Conservation (phyloP, 2,797 vertebrate species). For the Spinus olivaceus region DNA sequence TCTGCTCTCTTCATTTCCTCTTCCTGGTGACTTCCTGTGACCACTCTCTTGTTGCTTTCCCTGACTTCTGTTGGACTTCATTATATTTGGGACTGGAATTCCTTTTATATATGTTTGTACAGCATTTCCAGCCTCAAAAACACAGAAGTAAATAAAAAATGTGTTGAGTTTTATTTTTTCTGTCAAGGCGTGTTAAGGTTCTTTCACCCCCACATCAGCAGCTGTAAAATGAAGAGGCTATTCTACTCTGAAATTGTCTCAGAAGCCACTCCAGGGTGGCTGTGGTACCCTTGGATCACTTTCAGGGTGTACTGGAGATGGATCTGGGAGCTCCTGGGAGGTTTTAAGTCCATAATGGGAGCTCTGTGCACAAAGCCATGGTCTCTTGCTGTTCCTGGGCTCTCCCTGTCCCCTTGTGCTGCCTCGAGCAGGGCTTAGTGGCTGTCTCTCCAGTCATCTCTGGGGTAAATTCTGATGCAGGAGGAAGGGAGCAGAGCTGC, state of each 20-base stretch:
- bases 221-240: neutral
- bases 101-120: neutral
- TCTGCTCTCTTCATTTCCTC: neutral
- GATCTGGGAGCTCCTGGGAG: neutral
- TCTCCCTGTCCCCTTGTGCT: neutral
- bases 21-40: neutral
- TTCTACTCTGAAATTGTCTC: neutral
- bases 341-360: neutral
- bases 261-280: neutral
- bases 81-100: neutral
- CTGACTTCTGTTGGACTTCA: neutral
- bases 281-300: neutral
- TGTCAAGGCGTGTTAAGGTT: neutral
- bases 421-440: neutral
- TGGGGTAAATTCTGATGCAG: neutral
- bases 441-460: neutral
- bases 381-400: neutral
- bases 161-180: neutral
- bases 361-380: fast-evolving
- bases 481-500: neutral
- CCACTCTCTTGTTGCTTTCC: neutral
- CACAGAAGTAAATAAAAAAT: neutral
- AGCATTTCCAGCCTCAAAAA: neutral
- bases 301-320: neutral
- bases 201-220: neutral